These are phyloP conservation scores for Sitta europaea DNA, from an alignment of 2,113 vertebrate species.

Conservation along the genomic window DNA sequence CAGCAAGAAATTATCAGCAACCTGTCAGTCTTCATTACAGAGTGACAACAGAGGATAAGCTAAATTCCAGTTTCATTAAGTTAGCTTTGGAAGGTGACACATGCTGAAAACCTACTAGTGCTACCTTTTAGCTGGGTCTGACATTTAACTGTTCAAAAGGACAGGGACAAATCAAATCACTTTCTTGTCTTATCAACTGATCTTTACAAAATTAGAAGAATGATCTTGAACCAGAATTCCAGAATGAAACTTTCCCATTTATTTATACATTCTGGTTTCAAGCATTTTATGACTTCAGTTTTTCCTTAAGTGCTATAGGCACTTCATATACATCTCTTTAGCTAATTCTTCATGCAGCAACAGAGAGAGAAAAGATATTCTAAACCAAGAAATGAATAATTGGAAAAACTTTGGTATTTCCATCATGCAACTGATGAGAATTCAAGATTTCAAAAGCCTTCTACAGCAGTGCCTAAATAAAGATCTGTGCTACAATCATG, in stretches of 20 bases:
- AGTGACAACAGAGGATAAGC: background rate
- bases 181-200: background rate
- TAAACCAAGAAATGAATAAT: background rate
- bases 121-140: background rate
- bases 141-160: background rate
- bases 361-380: background rate
- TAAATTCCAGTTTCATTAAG: background rate
- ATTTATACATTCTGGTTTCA: background rate
- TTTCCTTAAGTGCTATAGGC: background rate
- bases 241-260: background rate
- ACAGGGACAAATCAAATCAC: background rate
- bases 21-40: background rate
- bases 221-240: background rate
- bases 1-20: background rate
- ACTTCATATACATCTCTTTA: background rate
- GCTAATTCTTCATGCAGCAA: background rate
- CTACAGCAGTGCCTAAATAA: background rate
- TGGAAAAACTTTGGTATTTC: background rate
- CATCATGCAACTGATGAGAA: background rate
- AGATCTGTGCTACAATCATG: background rate
- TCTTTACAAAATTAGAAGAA: background rate
- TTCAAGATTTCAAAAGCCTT: background rate
- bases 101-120: background rate
- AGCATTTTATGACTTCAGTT: background rate
- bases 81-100: background rate